Base-by-base conservation (phyloP, 2,797 vertebrate species). In the Cryptoprocta ferox region DNA sequence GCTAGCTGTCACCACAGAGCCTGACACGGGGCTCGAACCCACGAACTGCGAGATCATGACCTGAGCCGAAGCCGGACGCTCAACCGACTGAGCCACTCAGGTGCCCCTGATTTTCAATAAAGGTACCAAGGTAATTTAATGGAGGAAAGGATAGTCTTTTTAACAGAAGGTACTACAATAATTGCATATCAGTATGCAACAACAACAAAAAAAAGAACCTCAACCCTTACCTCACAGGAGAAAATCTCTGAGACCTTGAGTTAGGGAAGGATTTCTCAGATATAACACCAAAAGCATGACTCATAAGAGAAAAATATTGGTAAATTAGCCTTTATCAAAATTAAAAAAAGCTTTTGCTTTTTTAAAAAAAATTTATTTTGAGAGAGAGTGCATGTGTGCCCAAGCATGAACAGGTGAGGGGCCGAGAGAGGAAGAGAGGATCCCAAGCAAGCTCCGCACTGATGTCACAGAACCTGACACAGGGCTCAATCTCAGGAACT, bases 341-440 rank as follows among this genome's bases (percentile, higher is more conserved):
- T 88, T 93, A 32, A n/a, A 90, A 76, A 42, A 42, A 42, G 42
- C 42, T 87, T 89, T 92, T 93, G 59, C 19, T 89, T 80, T 89
- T 92, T 26, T 80, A 75, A 89, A 16, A 50, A 50, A 59, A 21
- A 56, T 21, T 24, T 56, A 59, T 24, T 59, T 56, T 21, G 19
- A 56, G 53, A 53, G 50, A 53, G 53, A 56, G 56, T 56, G 56
- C 56, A 56, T 56, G 56, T 24, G 21, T 56, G 21, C 19, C 18
- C 19, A 56, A 8, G 21, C 56, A 56, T 56, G 19, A 56, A 21
- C 56, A 56, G 56, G 56, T 19, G 56, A 56, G 56, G 56, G 21
- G 56, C 56, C 24, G 56, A 56, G 56, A 56, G 56, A 56, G 21
- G 56, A 18, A 56, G 56, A 56, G 56, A 56, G 21, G 24, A 56